Evolutionary conservation across 2,888 invertebrate genomes (phyloP).

Genomic region (Aphrophora alni): DNA sequence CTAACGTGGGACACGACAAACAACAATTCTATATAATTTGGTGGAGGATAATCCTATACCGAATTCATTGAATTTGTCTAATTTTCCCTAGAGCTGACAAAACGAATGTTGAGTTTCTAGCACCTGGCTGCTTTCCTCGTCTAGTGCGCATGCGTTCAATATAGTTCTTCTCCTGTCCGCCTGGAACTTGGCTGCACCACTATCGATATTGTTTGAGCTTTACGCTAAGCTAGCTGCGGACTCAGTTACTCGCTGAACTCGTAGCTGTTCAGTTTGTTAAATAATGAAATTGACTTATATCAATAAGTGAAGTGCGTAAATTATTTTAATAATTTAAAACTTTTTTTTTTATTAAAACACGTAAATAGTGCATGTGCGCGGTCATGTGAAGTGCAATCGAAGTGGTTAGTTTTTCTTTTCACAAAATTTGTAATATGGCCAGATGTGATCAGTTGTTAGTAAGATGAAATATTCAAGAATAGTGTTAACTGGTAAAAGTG

Average conservation of each 20-base stretch:
- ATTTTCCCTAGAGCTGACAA: background rate
- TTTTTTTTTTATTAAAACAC: background rate
- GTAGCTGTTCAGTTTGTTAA: background rate
- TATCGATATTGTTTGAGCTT: background rate
- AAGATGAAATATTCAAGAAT: background rate
- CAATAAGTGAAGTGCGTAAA: slow-evolving; percentile 9
- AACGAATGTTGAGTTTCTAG: background rate
- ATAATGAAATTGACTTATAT: background rate
- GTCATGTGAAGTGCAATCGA: background rate
- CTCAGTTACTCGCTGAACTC: background rate
- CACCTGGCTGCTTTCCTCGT: background rate
- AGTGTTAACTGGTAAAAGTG: background rate
- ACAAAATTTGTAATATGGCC: background rate
- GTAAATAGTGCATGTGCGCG: background rate
- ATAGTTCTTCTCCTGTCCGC: background rate
- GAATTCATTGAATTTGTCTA: background rate
- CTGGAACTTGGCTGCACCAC: background rate
- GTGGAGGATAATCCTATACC: background rate
- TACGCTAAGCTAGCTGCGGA: background rate
- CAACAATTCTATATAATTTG: slow-evolving; percentile 2
- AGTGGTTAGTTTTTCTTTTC: background rate
- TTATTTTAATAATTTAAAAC: background rate
- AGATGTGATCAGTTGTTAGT: background rate
- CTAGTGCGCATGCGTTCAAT: background rate
- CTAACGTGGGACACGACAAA: background rate